Conservation (phyloP, 2,113 vertebrate species). For the Lynx canadensis region DNA sequence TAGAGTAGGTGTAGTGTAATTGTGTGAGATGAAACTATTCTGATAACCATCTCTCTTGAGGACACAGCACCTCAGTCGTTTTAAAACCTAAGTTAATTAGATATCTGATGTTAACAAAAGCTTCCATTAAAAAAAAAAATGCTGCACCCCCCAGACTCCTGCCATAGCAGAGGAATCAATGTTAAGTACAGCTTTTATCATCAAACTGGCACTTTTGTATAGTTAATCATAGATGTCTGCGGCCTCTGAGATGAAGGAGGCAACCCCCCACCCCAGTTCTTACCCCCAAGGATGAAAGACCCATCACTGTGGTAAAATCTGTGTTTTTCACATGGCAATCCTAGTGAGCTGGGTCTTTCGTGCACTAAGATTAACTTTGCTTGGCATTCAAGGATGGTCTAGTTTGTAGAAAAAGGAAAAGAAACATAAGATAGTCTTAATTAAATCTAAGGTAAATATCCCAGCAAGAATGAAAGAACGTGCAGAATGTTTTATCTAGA, state of each 20-base stretch:
- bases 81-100: conserved; percentile 78
- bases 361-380: background rate
- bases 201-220: conserved; percentile 73
- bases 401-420: background rate
- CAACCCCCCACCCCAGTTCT: background rate
- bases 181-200: conserved; percentile 78
- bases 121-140: conserved; percentile 77
- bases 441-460: background rate
- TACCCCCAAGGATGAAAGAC: conserved; percentile 62
- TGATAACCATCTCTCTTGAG: conserved; percentile 74
- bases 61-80: conserved; percentile 62
- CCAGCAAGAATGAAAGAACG: background rate
- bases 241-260: conserved; percentile 59
- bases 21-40: conserved; percentile 67
- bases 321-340: background rate
- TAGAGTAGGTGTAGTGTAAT: conserved; percentile 57
- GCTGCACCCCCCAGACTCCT: conserved; percentile 69
- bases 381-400: background rate
- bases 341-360: background rate
- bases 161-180: conserved; percentile 60
- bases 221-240: conserved; percentile 79
- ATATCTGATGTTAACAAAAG: conserved; percentile 79
- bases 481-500: background rate
- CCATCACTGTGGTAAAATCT: background rate
- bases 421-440: background rate